phyloP scores from a whole-genome alignment of 1,140 invertebrate species.

The Berghia stephanieae region DNA sequence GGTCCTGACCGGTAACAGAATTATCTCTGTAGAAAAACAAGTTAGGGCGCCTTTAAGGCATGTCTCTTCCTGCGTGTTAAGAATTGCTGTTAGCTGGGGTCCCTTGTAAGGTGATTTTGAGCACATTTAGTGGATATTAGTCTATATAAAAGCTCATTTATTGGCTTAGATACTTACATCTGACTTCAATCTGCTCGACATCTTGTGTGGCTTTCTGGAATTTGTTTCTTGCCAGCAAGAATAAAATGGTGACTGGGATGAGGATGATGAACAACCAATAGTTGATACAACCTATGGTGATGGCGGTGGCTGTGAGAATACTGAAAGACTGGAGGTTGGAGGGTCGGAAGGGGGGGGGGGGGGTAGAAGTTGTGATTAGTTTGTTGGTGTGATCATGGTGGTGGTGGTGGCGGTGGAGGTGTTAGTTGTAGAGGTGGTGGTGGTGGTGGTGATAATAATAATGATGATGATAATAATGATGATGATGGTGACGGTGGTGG shows the following conservation, averaged over 20 bases:
- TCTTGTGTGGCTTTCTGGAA: conserved; percentile 82
- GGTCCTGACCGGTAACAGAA: no score
- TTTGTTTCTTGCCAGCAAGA: conserved; percentile 77
- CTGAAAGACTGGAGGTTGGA: conserved; percentile 77
- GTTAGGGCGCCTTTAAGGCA: no score
- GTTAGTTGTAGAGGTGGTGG: background rate
- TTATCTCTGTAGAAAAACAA: no score
- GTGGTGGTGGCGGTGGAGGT: background rate
- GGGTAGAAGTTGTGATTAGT: no score
- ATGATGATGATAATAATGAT: background rate
- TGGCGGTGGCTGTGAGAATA: conserved; percentile 76
- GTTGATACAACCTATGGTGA: conserved; percentile 70
- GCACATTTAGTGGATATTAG: no score
- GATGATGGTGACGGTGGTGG: background rate
- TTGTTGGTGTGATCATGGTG: background rate
- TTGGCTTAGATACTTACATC: conserved; percentile 82
- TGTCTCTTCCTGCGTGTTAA: no score
- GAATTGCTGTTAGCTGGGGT: no score
- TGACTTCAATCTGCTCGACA: conserved; percentile 84
- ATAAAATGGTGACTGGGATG: conserved; percentile 74
- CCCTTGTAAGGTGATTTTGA: no score
- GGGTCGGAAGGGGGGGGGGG: no score
- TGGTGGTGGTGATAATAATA: background rate
- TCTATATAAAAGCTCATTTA: no score
- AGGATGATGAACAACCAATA: conserved; percentile 68